Evolutionary conservation across 2,888 invertebrate genomes (phyloP).

Genomic region (Pseudococcus longispinus): DNA sequence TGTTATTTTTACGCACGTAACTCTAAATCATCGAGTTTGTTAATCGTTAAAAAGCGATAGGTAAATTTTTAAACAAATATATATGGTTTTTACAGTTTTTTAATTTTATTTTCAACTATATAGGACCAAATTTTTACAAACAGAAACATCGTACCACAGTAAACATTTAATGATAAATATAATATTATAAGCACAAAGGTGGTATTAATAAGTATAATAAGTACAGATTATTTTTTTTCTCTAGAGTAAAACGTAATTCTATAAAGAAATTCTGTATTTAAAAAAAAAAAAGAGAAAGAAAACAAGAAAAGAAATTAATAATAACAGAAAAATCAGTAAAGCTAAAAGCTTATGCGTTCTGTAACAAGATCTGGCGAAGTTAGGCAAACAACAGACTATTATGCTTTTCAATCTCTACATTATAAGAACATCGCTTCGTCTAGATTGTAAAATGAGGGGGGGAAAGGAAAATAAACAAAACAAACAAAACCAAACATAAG

Average conservation of each 20-base stretch:
- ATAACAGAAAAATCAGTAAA: conserved; percentile 48
- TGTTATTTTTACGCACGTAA: not conserved
- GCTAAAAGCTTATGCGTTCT: conserved; percentile 54
- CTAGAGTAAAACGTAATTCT: conserved; percentile 54
- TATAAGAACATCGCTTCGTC: not conserved
- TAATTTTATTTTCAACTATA: conserved; percentile 14
- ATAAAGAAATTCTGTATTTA: conserved; percentile 42
- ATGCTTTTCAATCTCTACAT: conserved; percentile 44
- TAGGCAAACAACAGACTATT: conserved; percentile 47
- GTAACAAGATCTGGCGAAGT: conserved; percentile 51
- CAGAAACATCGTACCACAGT: conserved; percentile 52
- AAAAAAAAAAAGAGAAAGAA: conserved; percentile 16
- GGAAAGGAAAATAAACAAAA: conserved; percentile 42
- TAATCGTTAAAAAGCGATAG: not conserved
- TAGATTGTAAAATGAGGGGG: conserved; percentile 5
- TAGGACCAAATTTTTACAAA: conserved; percentile 16
- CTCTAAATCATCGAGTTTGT: not conserved
- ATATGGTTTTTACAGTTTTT: not conserved
- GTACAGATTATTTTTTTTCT: conserved; percentile 51
- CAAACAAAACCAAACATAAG: conserved; percentile 60
- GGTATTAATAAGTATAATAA: conserved; percentile 54
- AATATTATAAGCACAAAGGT: conserved; percentile 56
- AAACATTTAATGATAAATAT: conserved; percentile 56
- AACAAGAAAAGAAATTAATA: conserved; percentile 41
- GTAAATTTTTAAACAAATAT: not conserved